phyloP scores from a whole-genome alignment of 2,888 invertebrate species.

The Nebria salina region DNA sequence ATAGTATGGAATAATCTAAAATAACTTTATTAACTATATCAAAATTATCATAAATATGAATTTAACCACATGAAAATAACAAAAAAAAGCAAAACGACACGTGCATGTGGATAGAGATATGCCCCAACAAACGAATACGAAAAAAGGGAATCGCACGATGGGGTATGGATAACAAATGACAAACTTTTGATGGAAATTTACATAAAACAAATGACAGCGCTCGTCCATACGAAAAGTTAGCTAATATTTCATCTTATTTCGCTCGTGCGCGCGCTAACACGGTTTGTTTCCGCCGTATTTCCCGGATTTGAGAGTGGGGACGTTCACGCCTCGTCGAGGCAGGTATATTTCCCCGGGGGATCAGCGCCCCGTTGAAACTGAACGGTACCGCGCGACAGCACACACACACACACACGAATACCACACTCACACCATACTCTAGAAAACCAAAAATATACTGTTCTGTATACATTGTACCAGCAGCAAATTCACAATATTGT shows the following conservation, averaged over 20 bases:
- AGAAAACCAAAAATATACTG: neutral
- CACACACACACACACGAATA: neutral
- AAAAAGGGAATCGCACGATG: neutral
- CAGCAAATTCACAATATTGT: neutral
- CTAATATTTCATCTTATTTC: constrained; percentile 60
- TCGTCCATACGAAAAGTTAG: constrained; percentile 65
- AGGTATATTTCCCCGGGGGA: constrained; percentile 61
- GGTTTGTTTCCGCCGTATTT: constrained; percentile 48
- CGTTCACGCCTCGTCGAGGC: constrained; percentile 54
- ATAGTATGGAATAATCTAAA: neutral
- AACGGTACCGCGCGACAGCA: constrained; percentile 19
- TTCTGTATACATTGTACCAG: constrained; percentile 2
- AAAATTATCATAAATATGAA: neutral
- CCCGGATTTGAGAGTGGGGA: constrained; percentile 20
- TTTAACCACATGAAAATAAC: neutral
- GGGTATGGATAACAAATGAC: constrained; percentile 59
- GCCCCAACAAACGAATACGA: neutral
- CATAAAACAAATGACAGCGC: constrained; percentile 65
- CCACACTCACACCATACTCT: neutral
- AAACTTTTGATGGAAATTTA: constrained; percentile 64
- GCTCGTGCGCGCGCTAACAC: constrained; percentile 7
- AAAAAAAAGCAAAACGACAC: neutral
- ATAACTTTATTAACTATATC: neutral
- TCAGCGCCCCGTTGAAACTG: constrained; percentile 15
- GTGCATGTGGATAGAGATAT: neutral